These are phyloP conservation scores for Digitonthophagus gazella DNA, from an alignment of 2,888 invertebrate species.

Conservation along the genomic window DNA sequence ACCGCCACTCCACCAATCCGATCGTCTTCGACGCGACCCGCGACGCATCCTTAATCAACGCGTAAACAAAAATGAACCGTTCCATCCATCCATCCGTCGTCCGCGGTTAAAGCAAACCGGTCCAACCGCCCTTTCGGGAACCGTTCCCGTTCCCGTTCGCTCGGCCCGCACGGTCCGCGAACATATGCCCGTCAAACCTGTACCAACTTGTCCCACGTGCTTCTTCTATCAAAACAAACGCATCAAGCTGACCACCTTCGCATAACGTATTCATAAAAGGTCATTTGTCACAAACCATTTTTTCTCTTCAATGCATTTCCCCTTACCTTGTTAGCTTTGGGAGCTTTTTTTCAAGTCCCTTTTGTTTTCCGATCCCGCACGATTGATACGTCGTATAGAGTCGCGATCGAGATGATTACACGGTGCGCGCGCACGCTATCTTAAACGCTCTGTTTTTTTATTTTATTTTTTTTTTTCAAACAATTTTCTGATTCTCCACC, in stretches of 20 bases:
- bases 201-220: constrained; percentile 42
- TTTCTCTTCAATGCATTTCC: no score
- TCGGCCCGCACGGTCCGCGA: neutral
- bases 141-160: constrained; percentile 20
- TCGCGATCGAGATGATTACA: neutral
- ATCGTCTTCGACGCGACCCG: constrained; percentile 29
- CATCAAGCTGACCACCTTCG: neutral
- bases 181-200: constrained; percentile 48
- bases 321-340: neutral
- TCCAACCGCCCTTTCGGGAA: constrained; percentile 38
- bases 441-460: no score
- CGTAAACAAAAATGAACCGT: constrained; percentile 17
- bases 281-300: no score
- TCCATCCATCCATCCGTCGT: neutral
- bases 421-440: no score
- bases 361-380: neutral
- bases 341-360: neutral
- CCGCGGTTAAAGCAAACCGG: constrained; percentile 39
- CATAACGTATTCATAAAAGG: neutral
- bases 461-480: neutral
- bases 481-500: neutral
- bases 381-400: neutral
- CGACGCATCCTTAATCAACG: constrained; percentile 40
- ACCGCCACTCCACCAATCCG: constrained; percentile 35
- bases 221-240: constrained; percentile 11